These are phyloP conservation scores for Zosterops pallidus DNA, from an alignment of 2,113 vertebrate genomes.

Conservation along the genomic window DNA sequence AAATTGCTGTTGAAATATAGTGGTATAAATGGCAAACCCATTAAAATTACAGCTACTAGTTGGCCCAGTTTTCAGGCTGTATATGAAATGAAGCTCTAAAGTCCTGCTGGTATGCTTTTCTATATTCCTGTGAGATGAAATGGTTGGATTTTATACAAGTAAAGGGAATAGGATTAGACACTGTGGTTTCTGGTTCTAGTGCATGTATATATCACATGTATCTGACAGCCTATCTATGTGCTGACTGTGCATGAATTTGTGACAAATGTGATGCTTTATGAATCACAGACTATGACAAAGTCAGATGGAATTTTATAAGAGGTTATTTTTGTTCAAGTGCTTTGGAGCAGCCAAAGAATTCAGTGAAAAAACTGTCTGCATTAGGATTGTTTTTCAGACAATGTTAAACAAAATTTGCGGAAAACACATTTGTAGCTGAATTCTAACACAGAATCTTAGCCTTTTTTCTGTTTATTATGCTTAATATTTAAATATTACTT, in stretches of 20 bases:
- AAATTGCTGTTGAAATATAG: constrained; percentile 19
- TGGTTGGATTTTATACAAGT: background rate
- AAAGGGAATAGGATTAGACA: constrained; percentile 2
- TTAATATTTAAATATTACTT: background rate
- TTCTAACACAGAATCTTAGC: background rate
- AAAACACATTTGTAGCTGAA: background rate
- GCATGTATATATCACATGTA: background rate
- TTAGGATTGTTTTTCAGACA: background rate
- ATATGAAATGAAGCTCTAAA: background rate
- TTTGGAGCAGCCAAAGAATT: background rate
- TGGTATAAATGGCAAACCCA: background rate
- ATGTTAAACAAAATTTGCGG: background rate
- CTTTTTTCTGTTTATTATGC: background rate
- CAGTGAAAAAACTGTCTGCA: background rate
- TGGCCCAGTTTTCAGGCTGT: background rate
- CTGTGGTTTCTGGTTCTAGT: constrained; percentile 4
- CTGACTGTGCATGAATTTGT: background rate
- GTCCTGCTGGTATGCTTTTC: background rate
- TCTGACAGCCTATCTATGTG: background rate
- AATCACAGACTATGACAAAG: background rate
- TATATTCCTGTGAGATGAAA: background rate
- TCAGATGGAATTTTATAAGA: background rate
- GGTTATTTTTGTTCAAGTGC: background rate
- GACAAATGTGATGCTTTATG: constrained; percentile 6
- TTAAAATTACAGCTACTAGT: background rate